phyloP scores from a whole-genome alignment of 2,113 vertebrate species.

The Nannobrachium achirus region DNA sequence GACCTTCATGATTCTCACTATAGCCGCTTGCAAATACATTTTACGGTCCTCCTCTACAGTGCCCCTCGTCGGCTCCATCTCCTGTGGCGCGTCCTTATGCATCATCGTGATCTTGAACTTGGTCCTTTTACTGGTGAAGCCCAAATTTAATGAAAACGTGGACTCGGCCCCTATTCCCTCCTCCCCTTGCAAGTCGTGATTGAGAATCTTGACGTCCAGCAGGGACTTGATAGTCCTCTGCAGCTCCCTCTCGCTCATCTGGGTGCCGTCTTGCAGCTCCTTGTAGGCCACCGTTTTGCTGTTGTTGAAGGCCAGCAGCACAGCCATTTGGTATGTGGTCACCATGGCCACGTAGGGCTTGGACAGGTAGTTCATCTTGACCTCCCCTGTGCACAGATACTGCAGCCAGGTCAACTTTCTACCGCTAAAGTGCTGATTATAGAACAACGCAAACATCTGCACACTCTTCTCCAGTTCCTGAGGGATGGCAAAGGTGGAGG shows the following conservation, averaged over 20 bases:
- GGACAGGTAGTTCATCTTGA: conserved; percentile 99
- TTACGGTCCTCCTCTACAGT: conserved; percentile 98
- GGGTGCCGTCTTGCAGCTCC: conserved; percentile 96
- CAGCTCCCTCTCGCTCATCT: conserved; percentile 98
- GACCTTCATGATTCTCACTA: conserved; percentile 99
- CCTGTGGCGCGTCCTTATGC: conserved; percentile 99
- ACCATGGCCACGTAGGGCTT: conserved; percentile 99
- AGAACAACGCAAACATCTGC: conserved; percentile 99
- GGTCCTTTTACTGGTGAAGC: conserved; percentile 99
- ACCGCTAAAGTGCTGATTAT: conserved; percentile 99
- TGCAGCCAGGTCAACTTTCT: conserved; percentile 98
- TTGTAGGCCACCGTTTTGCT: conserved; percentile 92
- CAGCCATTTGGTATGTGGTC: conserved; percentile 99
- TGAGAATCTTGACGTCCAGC: conserved; percentile 98
- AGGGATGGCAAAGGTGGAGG: conserved; percentile 97
- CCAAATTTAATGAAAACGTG: conserved; percentile 98
- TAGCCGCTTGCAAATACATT: conserved; percentile 99
- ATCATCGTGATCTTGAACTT: conserved; percentile 99
- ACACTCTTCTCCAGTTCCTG: conserved; percentile 99
- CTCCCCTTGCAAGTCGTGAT: conserved; percentile 97
- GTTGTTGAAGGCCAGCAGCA: conserved; percentile 97
- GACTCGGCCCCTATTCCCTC: conserved; percentile 95
- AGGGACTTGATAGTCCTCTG: conserved; percentile 98
- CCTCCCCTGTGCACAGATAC: conserved; percentile 98
- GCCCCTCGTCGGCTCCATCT: conserved; percentile 97